phyloP scores from a whole-genome alignment of 2,113 vertebrate genomes.

The Coreoperca whiteheadi region DNA sequence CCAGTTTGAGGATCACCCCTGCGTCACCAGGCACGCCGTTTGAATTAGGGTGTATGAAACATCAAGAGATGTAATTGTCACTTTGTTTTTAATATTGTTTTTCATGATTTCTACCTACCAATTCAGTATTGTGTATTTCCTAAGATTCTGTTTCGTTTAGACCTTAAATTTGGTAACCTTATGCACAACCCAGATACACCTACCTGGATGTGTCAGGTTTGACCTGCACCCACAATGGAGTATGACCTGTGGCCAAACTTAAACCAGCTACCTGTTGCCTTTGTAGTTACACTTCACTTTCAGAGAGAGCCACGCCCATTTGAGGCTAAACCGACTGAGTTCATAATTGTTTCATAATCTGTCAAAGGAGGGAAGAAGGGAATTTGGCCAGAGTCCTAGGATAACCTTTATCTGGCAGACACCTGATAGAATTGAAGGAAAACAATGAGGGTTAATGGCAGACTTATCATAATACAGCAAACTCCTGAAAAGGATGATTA shows the following conservation, averaged over 20 bases:
- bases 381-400: slow-evolving; percentile 1
- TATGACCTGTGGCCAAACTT: not conserved
- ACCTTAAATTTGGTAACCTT: not conserved
- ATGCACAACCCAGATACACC: not conserved
- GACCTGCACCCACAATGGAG: not conserved
- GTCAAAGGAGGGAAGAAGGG: slow-evolving; percentile 14
- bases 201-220: not conserved
- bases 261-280: not conserved
- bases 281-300: not conserved
- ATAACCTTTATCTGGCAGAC: slow-evolving; percentile 6
- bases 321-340: not conserved
- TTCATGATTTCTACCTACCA: not conserved
- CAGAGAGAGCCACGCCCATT: not conserved
- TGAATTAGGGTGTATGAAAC: slow-evolving; percentile 13
- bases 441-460: not conserved
- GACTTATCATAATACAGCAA: not conserved
- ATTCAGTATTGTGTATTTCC: not conserved
- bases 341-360: not conserved
- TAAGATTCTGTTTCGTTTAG: not conserved
- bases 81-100: not conserved
- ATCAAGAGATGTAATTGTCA: not conserved
- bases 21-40: slow-evolving; percentile 1
- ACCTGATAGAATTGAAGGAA: slow-evolving; percentile 4
- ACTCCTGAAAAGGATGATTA: not conserved
- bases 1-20: slow-evolving; percentile 16